phyloP scores from a whole-genome alignment of 2,797 vertebrate species.

The Brachymystax lenok region DNA sequence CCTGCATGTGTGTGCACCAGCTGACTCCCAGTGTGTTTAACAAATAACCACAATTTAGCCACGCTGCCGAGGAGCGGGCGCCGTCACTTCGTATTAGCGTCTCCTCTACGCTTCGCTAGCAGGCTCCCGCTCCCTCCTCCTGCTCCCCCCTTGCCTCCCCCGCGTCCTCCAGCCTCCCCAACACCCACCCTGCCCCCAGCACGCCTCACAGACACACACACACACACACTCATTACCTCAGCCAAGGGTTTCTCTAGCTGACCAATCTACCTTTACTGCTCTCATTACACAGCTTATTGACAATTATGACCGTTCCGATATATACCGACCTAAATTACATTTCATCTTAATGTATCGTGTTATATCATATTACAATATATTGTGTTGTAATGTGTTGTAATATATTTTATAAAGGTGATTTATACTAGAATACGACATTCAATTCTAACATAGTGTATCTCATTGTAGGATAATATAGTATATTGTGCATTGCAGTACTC shows the following conservation, averaged over 20 bases:
- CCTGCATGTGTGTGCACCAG: constrained; percentile 70
- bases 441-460: neutral
- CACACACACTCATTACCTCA: constrained; percentile 56
- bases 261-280: constrained; percentile 69
- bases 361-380: neutral
- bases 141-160: constrained; percentile 15
- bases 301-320: constrained; percentile 23
- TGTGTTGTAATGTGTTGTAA: neutral
- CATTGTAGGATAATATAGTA: neutral
- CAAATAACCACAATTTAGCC: constrained; percentile 96
- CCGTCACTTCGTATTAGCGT: constrained; percentile 93
- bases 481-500: neutral
- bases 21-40: constrained; percentile 93
- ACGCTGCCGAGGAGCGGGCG: constrained; percentile 85
- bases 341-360: neutral
- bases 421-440: neutral
- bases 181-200: constrained; percentile 15
- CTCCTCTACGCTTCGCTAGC: constrained; percentile 79
- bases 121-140: constrained; percentile 59
- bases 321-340: neutral
- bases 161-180: constrained; percentile 14
- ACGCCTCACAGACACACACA: constrained; percentile 10
- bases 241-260: constrained; percentile 41
- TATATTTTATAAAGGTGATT: neutral
- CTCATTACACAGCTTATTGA: constrained; percentile 51